Percentiles rank a stretch among this genome's conserved stretches.
Conservation (phyloP, 2,888 invertebrate species). For the Cylindroiulus punctatus region DNA sequence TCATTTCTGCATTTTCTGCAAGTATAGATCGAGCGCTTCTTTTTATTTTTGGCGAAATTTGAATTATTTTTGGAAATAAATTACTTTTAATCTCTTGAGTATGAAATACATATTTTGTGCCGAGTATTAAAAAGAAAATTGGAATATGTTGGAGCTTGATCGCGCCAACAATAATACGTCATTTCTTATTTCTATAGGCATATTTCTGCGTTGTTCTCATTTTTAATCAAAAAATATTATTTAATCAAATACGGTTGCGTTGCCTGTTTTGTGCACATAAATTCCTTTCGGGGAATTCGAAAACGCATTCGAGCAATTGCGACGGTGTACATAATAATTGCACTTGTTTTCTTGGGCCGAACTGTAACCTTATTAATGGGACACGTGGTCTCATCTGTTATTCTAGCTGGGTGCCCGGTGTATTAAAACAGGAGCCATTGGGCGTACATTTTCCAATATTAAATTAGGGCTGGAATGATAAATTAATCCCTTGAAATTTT, state of each 20-base stretch:
- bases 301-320: constrained; percentile 10
- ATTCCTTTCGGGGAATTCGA: neutral
- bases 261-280: neutral
- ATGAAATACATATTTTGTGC: constrained; percentile 1
- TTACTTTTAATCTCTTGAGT: constrained; percentile 18
- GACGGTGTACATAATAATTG: neutral
- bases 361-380: constrained; percentile 18
- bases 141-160: constrained; percentile 9
- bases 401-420: neutral
- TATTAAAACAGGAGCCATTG: neutral
- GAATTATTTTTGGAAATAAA: neutral
- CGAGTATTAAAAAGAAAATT: constrained; percentile 1
- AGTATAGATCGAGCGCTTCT: neutral
- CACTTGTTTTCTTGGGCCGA: neutral
- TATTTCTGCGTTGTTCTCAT: neutral
- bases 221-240: constrained; percentile 18
- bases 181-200: constrained; percentile 18
- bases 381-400: neutral
- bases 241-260: constrained; percentile 11
- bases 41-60: neutral
- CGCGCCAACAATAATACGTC: constrained; percentile 10
- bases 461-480: neutral
- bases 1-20: neutral
- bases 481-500: constrained; percentile 18
- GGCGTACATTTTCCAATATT: neutral